These are phyloP conservation scores for Tinamus guttatus DNA, from an alignment of 2,113 vertebrate species.

Conservation along the genomic window DNA sequence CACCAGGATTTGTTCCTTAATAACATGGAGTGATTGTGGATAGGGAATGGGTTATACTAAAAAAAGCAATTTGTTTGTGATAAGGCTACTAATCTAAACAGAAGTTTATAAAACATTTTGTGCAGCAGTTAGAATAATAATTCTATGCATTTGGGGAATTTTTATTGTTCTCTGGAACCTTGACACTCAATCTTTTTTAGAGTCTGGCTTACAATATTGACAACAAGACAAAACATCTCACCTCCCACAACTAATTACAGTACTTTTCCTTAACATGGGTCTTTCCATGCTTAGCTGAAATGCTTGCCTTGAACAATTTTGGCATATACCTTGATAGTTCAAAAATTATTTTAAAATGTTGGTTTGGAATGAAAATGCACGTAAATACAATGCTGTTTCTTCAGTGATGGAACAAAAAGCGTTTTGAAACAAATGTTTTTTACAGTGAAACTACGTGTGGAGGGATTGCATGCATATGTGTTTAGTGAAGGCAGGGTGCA, in stretches of 20 bases:
- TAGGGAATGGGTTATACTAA: neutral
- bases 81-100: neutral
- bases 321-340: neutral
- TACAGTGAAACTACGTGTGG: neutral
- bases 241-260: neutral
- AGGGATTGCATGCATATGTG: neutral
- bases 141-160: neutral
- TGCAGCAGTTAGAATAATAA: neutral
- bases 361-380: neutral
- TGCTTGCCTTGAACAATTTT: neutral
- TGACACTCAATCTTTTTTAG: neutral
- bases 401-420: neutral
- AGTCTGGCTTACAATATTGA: neutral
- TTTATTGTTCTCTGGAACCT: neutral
- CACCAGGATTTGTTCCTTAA: neutral
- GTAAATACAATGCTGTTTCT: neutral
- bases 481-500: neutral
- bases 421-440: neutral
- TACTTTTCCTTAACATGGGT: neutral
- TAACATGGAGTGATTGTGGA: neutral
- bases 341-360: neutral
- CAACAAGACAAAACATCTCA: neutral
- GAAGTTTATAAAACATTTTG: neutral
- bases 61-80: neutral
- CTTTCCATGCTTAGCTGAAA: neutral